Evolutionary conservation across 2,797 vertebrate species (phyloP).

Genomic region (Otolemur crassicaudatus): DNA sequence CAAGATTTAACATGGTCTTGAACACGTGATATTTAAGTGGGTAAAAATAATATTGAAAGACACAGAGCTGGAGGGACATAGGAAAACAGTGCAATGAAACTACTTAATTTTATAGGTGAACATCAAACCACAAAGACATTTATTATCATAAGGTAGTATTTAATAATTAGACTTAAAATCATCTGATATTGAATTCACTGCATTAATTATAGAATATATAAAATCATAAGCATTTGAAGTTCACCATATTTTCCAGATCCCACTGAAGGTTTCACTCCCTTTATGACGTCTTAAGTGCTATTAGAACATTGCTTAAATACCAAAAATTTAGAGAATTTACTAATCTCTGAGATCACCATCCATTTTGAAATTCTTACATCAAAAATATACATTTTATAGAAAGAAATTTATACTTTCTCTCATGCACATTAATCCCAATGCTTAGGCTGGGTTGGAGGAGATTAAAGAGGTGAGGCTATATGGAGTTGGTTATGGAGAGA

Average conservation of each 20-base stretch:
- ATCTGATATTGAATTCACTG: not conserved
- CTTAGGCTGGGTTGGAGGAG: not conserved
- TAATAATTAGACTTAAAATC: not conserved
- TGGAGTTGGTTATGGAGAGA: fast-evolving
- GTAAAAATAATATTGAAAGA: constrained; percentile 42
- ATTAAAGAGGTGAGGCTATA: not conserved
- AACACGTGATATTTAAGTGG: not conserved
- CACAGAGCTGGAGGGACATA: constrained; percentile 6
- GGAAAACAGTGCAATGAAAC: not conserved
- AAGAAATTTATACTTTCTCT: not conserved
- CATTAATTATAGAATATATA: not conserved
- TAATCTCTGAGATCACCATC: not conserved
- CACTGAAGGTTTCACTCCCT: not conserved
- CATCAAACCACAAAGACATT: not conserved
- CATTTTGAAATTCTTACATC: not conserved
- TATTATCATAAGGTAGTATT: not conserved
- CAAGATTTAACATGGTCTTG: not conserved
- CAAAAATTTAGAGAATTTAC: not conserved
- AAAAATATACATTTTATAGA: constrained; percentile 2
- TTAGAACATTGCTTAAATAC: not conserved
- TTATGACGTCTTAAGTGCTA: not conserved
- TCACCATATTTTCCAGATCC: not conserved
- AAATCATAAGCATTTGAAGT: not conserved
- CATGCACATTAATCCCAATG: not conserved
- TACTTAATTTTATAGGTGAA: not conserved